Evolutionary conservation across 2,797 vertebrate genomes (phyloP).

Genomic region (Pangasius djambal): DNA sequence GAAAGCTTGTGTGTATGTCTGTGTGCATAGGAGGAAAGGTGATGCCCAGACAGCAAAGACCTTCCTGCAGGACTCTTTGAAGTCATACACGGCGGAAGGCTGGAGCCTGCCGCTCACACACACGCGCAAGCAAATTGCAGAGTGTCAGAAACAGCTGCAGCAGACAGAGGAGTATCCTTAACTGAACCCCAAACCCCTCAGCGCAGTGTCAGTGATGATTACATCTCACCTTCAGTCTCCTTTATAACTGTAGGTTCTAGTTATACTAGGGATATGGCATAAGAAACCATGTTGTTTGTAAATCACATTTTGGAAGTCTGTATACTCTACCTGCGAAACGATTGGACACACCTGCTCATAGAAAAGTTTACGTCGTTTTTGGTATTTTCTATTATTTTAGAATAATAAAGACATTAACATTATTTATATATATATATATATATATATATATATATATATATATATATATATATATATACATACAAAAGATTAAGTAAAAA

Average conservation of each 20-base stretch:
- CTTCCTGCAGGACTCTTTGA: constrained; percentile 90
- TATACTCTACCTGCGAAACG: too few relatives aligned
- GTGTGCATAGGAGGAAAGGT: constrained; percentile 84
- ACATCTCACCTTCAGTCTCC: not conserved
- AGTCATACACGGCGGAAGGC: constrained; percentile 88
- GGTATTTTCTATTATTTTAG: not conserved
- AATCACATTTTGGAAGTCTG: not conserved
- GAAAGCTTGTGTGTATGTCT: constrained; percentile 10
- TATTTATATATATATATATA: not conserved
- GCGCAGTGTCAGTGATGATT: not conserved
- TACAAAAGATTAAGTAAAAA: not conserved
- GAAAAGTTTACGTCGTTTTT: not conserved
- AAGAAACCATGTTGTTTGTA: not conserved
- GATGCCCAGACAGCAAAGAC: constrained; percentile 87
- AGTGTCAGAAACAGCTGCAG: constrained; percentile 91
- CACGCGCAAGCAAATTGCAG: constrained; percentile 90
- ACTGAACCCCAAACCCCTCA: not conserved
- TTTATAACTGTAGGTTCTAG: not conserved
- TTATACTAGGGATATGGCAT: not conserved
- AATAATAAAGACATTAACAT: not conserved
- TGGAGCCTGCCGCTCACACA: constrained; percentile 93
- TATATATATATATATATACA: too few relatives aligned
- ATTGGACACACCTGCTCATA: not conserved
- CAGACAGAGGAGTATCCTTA: constrained; percentile 94
- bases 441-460: too few relatives aligned